These are phyloP conservation scores for Battus philenor DNA, from an alignment of 1,140 invertebrate species.

Conservation along the genomic window DNA sequence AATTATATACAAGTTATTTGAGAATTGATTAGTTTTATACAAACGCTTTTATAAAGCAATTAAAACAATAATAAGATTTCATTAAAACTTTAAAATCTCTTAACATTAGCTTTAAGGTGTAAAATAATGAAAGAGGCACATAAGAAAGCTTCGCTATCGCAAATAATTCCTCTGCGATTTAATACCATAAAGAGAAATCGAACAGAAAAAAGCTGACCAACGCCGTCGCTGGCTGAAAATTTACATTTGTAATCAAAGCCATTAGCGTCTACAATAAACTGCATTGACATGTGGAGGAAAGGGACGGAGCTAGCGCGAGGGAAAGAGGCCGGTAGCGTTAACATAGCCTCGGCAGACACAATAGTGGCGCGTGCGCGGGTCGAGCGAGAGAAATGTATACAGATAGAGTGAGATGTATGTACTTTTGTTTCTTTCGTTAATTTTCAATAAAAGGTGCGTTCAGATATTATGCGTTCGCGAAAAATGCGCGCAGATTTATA, in stretches of 20 bases:
- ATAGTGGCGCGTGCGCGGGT: constrained; percentile 61
- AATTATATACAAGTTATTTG: no score
- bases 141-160: constrained; percentile 31
- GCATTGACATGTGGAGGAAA: constrained; percentile 63
- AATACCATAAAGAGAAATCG: constrained; percentile 68
- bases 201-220: constrained; percentile 68
- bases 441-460: constrained; percentile 67
- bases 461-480: constrained; percentile 69
- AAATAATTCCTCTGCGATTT: constrained; percentile 67
- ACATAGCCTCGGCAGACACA: constrained; percentile 48
- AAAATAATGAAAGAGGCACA: constrained; percentile 35
- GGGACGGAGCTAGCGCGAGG: constrained; percentile 48
- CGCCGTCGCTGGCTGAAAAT: constrained; percentile 70
- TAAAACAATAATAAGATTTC: no score
- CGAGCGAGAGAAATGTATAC: constrained; percentile 43
- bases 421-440: constrained; percentile 28
- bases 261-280: constrained; percentile 74
- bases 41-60: no score
- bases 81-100: no score
- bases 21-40: no score
- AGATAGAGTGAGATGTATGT: constrained; percentile 33
- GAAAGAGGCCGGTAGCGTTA: constrained; percentile 40
- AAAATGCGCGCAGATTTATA: constrained; percentile 68
- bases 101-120: constrained; percentile 1
- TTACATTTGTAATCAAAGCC: constrained; percentile 74